Base-by-base conservation (phyloP, 2,113 vertebrate genomes). In the Merops nubicus region DNA sequence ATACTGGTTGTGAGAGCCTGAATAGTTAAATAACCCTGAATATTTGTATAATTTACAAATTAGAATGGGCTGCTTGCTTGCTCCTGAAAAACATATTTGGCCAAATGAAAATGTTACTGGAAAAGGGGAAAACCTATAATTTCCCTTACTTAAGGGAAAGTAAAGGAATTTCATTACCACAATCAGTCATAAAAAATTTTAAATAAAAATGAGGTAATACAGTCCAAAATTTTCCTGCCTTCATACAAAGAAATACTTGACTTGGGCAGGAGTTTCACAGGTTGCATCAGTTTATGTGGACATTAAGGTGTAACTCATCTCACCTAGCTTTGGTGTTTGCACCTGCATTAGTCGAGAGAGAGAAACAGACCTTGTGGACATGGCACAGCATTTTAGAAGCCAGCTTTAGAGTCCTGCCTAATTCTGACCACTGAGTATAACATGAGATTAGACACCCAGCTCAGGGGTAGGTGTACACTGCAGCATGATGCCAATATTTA, bases 391-490 rank as follows among this genome's bases (percentile, higher is more conserved):
- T 22, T 72, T 85, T n/a, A 75, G 33, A 50, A 50, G 33, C 9
- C 42, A 72, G 25, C 5, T 88, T 68, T 40, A 51, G 31, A n/a
- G 11, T 45, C 34, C 33, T 83, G 26, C 29, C 33, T 53, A 25
- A 15, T 38, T 68, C 29, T 79, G 47, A 42, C 33, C 22, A 16
- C 26, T 33, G 75, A 9, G 43, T 76, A 0, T 43, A 50, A 31
- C 0, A 0, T 45, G 20, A 26, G 26, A 14, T 56, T 8, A 29
- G 51, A 47, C 15, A 50, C 15, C 5, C 4, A 51, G 33, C 17
- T 93, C 57, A 85, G 34, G 75, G 17, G 7, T 2, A 54, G 25
- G 26, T 26, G 34, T 26, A 25, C 1, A 0, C 19, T 63, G 40
- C 5, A 15, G 11, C 12, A 2, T 3, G 7, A 25, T 68, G 9